Evolutionary conservation across 2,797 vertebrate species (phyloP).

Genomic region (Spheniscus humboldti): DNA sequence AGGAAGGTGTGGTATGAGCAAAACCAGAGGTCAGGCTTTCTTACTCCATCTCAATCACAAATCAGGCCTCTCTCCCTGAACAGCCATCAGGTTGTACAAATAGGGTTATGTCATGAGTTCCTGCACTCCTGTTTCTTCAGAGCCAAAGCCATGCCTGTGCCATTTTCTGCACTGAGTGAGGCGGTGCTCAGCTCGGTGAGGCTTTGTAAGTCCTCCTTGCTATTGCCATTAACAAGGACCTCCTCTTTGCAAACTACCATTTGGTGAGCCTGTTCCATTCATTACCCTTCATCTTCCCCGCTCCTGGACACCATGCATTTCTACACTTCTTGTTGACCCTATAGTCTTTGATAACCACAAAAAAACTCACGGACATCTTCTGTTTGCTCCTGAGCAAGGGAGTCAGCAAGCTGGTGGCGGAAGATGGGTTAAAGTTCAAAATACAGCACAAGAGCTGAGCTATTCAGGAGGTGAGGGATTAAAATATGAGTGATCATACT

Average conservation of each 20-base stretch:
- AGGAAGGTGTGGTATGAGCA: neutral
- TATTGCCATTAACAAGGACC: neutral
- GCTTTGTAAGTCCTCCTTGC: neutral
- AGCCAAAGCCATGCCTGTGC: neutral
- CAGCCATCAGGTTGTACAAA: neutral
- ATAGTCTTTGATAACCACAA: neutral
- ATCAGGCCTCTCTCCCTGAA: neutral
- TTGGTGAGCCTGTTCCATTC: neutral
- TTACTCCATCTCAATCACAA: neutral
- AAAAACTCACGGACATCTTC: accelerated
- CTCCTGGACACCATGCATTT: neutral
- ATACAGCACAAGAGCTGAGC: neutral
- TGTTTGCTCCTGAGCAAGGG: neutral
- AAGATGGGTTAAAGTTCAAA: neutral
- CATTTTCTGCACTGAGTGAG: neutral
- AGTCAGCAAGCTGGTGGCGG: neutral
- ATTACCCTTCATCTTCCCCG: neutral
- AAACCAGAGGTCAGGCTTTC: neutral
- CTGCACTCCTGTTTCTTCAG: neutral
- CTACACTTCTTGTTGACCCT: neutral
- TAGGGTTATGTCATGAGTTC: neutral
- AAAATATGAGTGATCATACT: neutral
- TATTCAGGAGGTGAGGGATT: neutral
- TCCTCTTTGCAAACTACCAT: neutral
- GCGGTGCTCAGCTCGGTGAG: neutral